Conservation (phyloP, 2,797 vertebrate species). For the Cossypha polioptera region DNA sequence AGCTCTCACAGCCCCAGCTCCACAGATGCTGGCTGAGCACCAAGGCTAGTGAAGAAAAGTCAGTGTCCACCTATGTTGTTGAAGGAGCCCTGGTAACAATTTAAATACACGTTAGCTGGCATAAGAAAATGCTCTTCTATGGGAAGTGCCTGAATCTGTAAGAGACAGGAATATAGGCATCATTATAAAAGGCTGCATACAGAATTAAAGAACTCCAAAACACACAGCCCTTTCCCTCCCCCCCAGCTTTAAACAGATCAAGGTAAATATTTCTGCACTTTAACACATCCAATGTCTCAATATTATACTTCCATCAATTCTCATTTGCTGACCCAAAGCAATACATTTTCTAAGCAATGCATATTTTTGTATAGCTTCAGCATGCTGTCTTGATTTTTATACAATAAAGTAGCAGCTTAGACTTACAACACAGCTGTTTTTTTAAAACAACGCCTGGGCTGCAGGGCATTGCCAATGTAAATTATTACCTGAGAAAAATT, state of each 20-base stretch:
- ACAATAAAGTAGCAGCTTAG: neutral
- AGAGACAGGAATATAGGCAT: neutral
- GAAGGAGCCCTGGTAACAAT: neutral
- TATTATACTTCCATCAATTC: neutral
- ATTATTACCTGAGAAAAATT: neutral
- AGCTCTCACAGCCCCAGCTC: neutral
- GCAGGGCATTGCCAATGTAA: neutral
- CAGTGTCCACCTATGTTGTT: fast-evolving
- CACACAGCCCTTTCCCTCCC: fast-evolving
- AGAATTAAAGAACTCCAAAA: neutral
- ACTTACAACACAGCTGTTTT: neutral
- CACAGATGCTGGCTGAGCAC: neutral
- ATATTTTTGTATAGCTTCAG: neutral
- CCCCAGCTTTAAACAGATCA: neutral
- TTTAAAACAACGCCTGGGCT: neutral
- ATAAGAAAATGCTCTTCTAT: neutral
- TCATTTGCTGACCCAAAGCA: neutral
- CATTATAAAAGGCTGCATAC: neutral
- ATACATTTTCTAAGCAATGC: neutral
- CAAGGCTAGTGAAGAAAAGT: neutral
- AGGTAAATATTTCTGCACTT: neutral
- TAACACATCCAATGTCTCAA: neutral
- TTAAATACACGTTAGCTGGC: neutral
- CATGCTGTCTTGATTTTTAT: neutral
- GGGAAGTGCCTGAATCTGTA: neutral